Evolutionary conservation across 2,888 invertebrate genomes (phyloP).

Genomic region (Entomobrya proxima): DNA sequence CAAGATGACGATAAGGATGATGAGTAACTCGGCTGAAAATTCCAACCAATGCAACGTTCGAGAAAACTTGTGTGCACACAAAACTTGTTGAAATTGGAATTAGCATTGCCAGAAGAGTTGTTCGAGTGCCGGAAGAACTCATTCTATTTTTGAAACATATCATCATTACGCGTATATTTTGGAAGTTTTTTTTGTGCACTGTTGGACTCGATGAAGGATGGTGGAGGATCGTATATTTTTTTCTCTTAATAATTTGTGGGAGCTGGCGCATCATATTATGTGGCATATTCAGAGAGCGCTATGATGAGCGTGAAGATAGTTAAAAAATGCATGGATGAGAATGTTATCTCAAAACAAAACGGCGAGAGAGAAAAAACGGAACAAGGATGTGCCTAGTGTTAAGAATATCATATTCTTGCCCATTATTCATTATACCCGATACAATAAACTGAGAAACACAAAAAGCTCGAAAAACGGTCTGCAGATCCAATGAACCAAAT

Average conservation of each 20-base stretch:
- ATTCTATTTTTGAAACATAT: conserved; percentile 63
- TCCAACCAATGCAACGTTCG: conserved; percentile 35
- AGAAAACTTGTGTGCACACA: not conserved
- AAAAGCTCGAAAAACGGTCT: not conserved
- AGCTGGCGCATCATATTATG: not conserved
- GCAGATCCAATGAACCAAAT: conserved; percentile 26
- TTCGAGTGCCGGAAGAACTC: conserved; percentile 42
- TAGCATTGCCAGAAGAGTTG: conserved; percentile 18
- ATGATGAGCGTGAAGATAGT: not conserved
- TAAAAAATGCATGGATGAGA: conserved; percentile 39
- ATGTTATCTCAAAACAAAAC: conserved; percentile 29
- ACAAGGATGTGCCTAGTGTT: conserved; percentile 15
- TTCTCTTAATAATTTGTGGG: not conserved
- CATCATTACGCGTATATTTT: conserved; percentile 13
- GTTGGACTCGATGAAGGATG: conserved; percentile 36
- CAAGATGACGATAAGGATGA: conserved; percentile 3
- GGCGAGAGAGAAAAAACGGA: not conserved
- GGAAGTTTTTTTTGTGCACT: not conserved
- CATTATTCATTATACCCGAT: conserved; percentile 20
- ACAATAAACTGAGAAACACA: conserved; percentile 13
- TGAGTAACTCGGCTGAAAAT: conserved; percentile 35
- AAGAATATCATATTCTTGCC: not conserved
- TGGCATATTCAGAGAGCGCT: not conserved
- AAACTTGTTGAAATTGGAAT: conserved; percentile 44
- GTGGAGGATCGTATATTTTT: not conserved